Percentiles rank a stretch among this genome's conserved stretches.
Conservation (phyloP, 2,113 vertebrate genomes). For the Rhizomys pruinosus region DNA sequence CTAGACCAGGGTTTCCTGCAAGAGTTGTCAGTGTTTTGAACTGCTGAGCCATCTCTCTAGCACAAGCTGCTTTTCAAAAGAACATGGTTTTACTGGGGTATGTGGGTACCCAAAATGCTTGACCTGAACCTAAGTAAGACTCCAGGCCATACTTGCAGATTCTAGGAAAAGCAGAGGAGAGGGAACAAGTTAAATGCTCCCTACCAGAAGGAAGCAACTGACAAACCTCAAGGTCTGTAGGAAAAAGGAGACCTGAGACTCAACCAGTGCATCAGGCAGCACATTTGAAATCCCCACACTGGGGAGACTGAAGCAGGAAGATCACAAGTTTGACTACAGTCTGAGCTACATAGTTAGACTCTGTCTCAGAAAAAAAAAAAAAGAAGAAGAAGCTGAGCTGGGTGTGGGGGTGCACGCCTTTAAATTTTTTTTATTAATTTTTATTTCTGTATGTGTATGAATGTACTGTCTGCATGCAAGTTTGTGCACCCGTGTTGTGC, state of each 20-base stretch:
- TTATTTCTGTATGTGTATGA: too few relatives aligned
- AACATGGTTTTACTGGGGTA: too few relatives aligned
- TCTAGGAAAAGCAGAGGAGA: not conserved
- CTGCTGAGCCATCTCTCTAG: too few relatives aligned
- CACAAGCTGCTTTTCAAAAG: too few relatives aligned
- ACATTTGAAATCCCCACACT: not conserved
- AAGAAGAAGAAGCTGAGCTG: not conserved
- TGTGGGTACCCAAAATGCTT: not conserved
- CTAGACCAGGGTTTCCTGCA: too few relatives aligned
- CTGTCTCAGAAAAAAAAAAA: not conserved
- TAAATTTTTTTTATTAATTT: too few relatives aligned
- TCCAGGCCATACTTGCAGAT: not conserved
- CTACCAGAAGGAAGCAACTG: not conserved
- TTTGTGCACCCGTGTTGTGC: too few relatives aligned
- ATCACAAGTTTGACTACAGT: not conserved
- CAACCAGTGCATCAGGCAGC: not conserved
- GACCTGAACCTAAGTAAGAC: not conserved
- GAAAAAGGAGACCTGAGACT: not conserved
- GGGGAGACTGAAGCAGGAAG: not conserved
- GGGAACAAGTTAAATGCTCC: not conserved
- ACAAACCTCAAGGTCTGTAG: not conserved
- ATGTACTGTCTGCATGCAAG: too few relatives aligned
- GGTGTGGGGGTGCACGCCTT: too few relatives aligned
- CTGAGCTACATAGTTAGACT: not conserved
- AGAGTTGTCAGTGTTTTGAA: too few relatives aligned